Evolutionary conservation across 2,113 vertebrate species (phyloP).

Genomic region (Malurus cyaneus): DNA sequence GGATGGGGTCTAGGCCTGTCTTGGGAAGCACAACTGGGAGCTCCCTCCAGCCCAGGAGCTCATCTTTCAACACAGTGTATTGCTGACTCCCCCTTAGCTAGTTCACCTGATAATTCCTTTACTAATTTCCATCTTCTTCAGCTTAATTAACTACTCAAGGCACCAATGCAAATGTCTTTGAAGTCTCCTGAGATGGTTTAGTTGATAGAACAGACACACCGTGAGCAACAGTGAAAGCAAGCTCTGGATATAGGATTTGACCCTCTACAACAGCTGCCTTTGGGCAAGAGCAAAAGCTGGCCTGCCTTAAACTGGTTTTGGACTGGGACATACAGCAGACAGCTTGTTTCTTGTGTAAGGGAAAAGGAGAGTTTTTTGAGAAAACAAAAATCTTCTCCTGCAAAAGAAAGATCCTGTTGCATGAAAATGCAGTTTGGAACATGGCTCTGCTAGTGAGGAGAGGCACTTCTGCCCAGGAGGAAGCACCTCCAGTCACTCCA

Average conservation of each 20-base stretch:
- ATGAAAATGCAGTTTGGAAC: not conserved
- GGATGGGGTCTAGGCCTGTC: not conserved
- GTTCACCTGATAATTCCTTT: not conserved
- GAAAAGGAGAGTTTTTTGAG: not conserved
- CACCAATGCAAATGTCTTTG: not conserved
- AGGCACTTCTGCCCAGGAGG: not conserved
- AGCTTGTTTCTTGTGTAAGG: not conserved
- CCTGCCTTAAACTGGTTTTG: not conserved
- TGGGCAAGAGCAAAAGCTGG: not conserved
- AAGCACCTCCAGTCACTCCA: not conserved
- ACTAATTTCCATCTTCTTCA: conserved; percentile 4
- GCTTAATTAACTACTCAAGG: conserved; percentile 30
- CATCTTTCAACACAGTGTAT: not conserved
- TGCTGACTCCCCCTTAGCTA: not conserved
- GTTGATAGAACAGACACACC: not conserved
- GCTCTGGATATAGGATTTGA: not conserved
- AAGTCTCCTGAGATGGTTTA: not conserved
- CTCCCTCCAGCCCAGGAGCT: not conserved
- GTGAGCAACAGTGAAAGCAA: not conserved
- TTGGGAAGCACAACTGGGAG: not conserved
- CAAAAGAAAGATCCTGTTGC: not conserved
- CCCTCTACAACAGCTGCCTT: not conserved
- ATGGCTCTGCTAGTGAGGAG: not conserved
- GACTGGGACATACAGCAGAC: not conserved
- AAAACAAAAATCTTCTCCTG: not conserved